These are phyloP conservation scores for Coenobita brevimanus DNA, from an alignment of 1,140 invertebrate genomes.

Conservation along the genomic window DNA sequence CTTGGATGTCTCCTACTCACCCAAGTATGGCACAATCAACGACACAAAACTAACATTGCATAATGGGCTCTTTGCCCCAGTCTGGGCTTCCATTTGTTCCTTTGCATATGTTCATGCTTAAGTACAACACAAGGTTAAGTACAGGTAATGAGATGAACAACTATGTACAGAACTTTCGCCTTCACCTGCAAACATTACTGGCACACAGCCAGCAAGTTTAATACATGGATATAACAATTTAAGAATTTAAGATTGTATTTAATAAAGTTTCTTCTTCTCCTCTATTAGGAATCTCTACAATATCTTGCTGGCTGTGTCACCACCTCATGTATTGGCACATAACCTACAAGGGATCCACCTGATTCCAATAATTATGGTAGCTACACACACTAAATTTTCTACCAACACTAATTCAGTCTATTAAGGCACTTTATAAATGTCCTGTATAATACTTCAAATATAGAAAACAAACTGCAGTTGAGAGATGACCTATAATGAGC, in stretches of 20 bases:
- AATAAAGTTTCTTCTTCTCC: not conserved
- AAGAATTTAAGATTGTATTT: not conserved
- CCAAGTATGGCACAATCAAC: conserved; percentile 63
- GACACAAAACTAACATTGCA: conserved; percentile 44
- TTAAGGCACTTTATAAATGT: conserved; percentile 18
- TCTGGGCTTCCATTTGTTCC: conserved; percentile 30
- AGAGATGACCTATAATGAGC: too few species aligned
- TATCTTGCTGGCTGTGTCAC: conserved; percentile 3
- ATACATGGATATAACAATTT: not conserved
- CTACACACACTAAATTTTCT: not conserved
- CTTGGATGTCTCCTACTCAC: conserved; percentile 45
- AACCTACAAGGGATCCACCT: conserved; percentile 25
- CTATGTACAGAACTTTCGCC: conserved; percentile 57
- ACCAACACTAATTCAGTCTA: not conserved
- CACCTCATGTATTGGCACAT: conserved; percentile 47
- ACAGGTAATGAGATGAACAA: conserved; percentile 64
- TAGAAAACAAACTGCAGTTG: too few species aligned
- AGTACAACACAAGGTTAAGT: conserved; percentile 66
- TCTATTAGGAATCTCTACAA: too few species aligned
- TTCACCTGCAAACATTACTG: conserved; percentile 40
- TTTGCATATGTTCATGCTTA: conserved; percentile 61
- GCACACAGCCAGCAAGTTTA: conserved; percentile 26
- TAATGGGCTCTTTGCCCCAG: conserved; percentile 51
- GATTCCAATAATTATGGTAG: conserved; percentile 36
- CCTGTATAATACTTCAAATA: conserved; percentile 11